Evolutionary conservation across 2,113 vertebrate genomes (phyloP).

Genomic region (Turnix velox): DNA sequence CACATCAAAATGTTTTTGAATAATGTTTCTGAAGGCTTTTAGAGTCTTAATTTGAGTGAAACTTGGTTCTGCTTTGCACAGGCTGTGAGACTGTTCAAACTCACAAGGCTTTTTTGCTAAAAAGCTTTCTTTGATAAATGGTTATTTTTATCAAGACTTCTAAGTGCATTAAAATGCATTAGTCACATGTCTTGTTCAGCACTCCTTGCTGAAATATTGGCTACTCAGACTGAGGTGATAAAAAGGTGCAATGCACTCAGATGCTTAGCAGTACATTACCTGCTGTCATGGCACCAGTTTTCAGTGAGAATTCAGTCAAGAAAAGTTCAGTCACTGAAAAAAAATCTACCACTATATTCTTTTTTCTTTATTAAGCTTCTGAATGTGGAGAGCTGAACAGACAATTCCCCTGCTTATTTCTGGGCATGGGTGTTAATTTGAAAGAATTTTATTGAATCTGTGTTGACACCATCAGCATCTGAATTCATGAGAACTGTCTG

Average conservation of each 20-base stretch:
- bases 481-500: neutral
- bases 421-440: neutral
- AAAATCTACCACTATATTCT: neutral
- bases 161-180: conserved; percentile 49
- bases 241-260: neutral
- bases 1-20: conserved; percentile 13
- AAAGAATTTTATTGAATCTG: neutral
- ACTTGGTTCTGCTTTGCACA: neutral
- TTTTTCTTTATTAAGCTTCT: neutral
- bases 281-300: neutral
- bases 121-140: conserved; percentile 48
- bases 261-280: neutral
- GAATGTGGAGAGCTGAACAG: neutral
- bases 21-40: conserved; percentile 32
- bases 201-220: neutral
- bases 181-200: conserved; percentile 10
- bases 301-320: neutral
- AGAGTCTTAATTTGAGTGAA: conserved; percentile 31
- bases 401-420: neutral
- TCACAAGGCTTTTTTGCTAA: conserved; percentile 2
- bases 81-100: neutral
- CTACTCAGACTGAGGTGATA: conserved; percentile 2
- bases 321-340: neutral
- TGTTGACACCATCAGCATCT: neutral
- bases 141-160: conserved; percentile 42